Base-by-base conservation (phyloP, 2,888 invertebrate species). In the Fragum sueziense region DNA sequence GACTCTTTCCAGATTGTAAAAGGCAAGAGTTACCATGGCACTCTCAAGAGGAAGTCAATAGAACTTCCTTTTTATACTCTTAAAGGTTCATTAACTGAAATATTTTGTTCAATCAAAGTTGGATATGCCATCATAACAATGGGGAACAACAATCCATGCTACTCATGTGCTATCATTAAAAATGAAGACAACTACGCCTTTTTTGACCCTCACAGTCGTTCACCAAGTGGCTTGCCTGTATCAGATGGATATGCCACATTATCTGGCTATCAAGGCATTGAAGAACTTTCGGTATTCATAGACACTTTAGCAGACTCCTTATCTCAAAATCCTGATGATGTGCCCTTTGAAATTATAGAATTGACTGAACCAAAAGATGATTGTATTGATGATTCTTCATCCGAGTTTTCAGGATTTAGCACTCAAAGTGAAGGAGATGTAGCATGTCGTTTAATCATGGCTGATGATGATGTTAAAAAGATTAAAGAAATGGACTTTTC, bases 361-460 rank as follows among this genome's bases (percentile, higher is more conserved):
- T 14, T 37, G 37, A 37, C 6, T 9, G 7, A 37, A 14, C 17
- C 47, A 9, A 4, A 9, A 47, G 17, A 47, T 47, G 47, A 47
- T 47, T 4, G 7, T 14, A 9, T 47, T 47, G 47, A 47, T 47
- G 47, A 47, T 14, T 47, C 47, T 47, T 47, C 47, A 47, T 74
- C 74, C 11, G 41, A 67, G 11, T 74, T 57, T 33, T 75, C 75
- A 34, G 70, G 75, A 6, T 75, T 70, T 75, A 37, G 37, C 61
- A 20, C 62, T 7, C n/a, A 31, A 9, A 70, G 52, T 62, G 70
- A 75, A 27, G 52, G 75, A 2, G 70, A 75, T 4, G 7, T 70
- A 33, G 31, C 75, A 20, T 75, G 75, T 33, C 41, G 37, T 20
- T 29, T 75, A 37, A 70, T 25, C n/a, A n/a, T 75, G 14, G 70